Evolutionary conservation across 2,797 vertebrate genomes (phyloP), one percentile per base, ranked within the genome.

Genomic region (Phrynocephalus vlangalii): DNA sequence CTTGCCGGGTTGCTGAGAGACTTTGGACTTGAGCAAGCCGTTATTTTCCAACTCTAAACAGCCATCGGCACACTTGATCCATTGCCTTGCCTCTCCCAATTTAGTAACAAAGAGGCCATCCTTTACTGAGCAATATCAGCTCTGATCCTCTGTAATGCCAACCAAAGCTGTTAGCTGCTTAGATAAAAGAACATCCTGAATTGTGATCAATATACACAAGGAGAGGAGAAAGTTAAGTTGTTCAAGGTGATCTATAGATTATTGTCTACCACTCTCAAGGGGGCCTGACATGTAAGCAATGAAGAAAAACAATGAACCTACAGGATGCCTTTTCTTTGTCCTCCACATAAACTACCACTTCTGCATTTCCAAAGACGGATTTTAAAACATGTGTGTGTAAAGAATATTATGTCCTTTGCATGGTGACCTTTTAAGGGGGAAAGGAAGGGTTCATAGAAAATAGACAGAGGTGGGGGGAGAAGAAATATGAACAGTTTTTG

Each of bases 211-310:
- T 77, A 89, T 30, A 84, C 3, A 50, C 44, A 83, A 89, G 73
- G 66, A 91, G 48, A 89, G 86, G 84, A 73, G 16, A 33, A 66
- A 73, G 1, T 63, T 91, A 87, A 87, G 20, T 38, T 1, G 1
- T 83, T 92, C 52, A 82, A 89, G n/a, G 60, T 83, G 67, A 84
- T 84, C 77, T 76, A 81, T 72, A 84, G 84, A 84, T 87, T 86
- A 67, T 67, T 79, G 0, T 71, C n/a, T 86, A 0, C 66, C 1
- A 85, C 78, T 90, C 88, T 71, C 28, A 91, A 63, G n/a, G 1
- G 20, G 1, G 3, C 44, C 38, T 90, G 73, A 76, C 81, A 80
- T 86, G 76, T 86, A 91, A 88, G 22, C 1, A 78, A 24, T 38
- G 0, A 77, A 63, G 79, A 89, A 81, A 90, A 92, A 82, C 0